Conservation (phyloP, 2,113 vertebrate genomes). For the Otocyon megalotis region DNA sequence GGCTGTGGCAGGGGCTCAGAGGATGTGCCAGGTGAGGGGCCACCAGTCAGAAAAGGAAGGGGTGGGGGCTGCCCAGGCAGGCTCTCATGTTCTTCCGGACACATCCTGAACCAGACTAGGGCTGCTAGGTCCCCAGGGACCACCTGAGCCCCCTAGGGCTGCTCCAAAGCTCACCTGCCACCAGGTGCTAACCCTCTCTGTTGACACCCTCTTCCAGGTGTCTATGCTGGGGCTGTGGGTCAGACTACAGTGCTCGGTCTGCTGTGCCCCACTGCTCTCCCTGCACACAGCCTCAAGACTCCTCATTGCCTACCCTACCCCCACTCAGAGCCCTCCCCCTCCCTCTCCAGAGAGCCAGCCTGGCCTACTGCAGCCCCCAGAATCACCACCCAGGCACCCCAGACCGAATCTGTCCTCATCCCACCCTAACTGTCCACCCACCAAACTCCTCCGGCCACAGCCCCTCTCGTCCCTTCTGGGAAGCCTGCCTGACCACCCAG, state of each 20-base stretch:
- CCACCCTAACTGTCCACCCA: background rate
- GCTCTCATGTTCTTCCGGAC: background rate
- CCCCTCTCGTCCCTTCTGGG: rapidly evolving
- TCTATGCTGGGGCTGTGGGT: background rate
- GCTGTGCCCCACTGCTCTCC: background rate
- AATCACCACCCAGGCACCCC: too few species aligned
- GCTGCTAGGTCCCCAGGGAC: too few species aligned
- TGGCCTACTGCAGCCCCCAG: background rate
- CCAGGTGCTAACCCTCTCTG: background rate
- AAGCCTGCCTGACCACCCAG: background rate
- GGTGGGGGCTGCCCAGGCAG: background rate
- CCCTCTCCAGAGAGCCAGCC: background rate
- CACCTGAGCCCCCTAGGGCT: background rate
- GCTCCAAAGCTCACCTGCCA: too few species aligned
- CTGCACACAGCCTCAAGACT: too few species aligned
- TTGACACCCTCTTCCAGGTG: background rate
- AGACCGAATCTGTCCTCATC: background rate
- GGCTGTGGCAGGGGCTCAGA: background rate
- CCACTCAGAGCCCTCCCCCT: background rate
- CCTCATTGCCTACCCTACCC: background rate
- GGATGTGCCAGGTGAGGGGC: background rate
- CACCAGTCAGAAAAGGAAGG: background rate
- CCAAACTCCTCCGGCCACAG: background rate
- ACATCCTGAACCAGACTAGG: background rate
- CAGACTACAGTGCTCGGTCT: rapidly evolving